Percentiles rank a stretch among this genome's conserved stretches.
phyloP scores from a whole-genome alignment of 1,140 invertebrate genomes.

The Paraescarpia echinospica region DNA sequence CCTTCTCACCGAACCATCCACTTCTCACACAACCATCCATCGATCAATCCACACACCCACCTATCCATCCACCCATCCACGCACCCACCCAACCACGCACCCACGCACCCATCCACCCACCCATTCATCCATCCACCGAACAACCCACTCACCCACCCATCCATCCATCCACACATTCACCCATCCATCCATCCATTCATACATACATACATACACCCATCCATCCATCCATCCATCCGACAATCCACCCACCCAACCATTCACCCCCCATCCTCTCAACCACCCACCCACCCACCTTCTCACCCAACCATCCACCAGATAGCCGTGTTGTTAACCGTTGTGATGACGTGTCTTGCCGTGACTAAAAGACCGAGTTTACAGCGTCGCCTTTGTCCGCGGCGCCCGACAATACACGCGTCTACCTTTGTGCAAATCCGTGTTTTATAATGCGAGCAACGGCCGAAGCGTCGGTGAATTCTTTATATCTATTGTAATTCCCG shows the following conservation, averaged over 20 bases:
- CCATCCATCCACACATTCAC: background rate
- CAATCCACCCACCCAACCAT: background rate
- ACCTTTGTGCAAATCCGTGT: background rate
- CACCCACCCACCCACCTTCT: background rate
- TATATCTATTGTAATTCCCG: background rate
- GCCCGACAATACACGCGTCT: background rate
- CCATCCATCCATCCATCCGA: background rate
- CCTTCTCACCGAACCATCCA: too few relatives aligned
- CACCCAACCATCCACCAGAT: background rate
- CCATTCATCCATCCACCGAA: too few relatives aligned
- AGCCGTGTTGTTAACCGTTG: background rate
- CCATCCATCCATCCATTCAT: background rate
- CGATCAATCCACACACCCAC: background rate
- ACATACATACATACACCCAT: too few relatives aligned
- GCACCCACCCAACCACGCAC: background rate
- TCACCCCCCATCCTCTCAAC: background rate
- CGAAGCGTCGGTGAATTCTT: background rate
- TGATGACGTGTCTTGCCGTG: background rate
- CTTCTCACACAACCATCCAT: too few relatives aligned
- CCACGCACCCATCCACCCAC: background rate
- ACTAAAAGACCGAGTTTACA: background rate
- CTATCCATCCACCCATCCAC: background rate
- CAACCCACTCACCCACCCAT: background rate
- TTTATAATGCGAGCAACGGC: background rate
- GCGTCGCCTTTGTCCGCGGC: background rate